Evolutionary conservation across 2,797 vertebrate species (phyloP).

Genomic region (Galago senegalensis): DNA sequence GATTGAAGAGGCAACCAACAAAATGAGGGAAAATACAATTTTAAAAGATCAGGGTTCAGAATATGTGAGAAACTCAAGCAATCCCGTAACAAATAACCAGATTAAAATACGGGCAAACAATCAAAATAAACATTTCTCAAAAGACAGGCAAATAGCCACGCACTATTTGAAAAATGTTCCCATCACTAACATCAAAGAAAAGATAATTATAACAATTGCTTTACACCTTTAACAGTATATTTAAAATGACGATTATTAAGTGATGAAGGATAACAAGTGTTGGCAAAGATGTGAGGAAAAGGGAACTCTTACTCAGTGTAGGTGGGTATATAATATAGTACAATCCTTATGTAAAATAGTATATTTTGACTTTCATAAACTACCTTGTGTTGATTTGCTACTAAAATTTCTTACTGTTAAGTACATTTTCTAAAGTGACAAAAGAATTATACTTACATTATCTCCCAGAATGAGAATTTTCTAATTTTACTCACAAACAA

Average conservation of each 20-base stretch:
- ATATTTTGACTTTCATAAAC: neutral
- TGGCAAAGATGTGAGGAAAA: neutral
- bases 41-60: neutral
- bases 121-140: neutral
- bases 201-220: neutral
- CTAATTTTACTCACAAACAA: neutral
- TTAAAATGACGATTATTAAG: neutral
- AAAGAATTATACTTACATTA: neutral
- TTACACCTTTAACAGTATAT: neutral
- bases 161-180: neutral
- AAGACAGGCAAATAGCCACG: neutral
- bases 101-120: neutral
- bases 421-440: neutral
- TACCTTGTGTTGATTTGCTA: neutral
- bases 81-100: neutral
- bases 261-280: neutral
- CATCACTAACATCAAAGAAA: neutral
- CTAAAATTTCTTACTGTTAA: neutral
- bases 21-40: neutral
- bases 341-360: neutral
- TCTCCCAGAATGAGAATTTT: neutral
- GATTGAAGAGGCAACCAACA: neutral
- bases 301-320: neutral
- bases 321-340: neutral
- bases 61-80: neutral